Percentiles rank a stretch among this genome's conserved stretches.
Evolutionary conservation across 64 coral and sea anemone species (phyloP).

Genomic region (Orbicella faveolata): DNA sequence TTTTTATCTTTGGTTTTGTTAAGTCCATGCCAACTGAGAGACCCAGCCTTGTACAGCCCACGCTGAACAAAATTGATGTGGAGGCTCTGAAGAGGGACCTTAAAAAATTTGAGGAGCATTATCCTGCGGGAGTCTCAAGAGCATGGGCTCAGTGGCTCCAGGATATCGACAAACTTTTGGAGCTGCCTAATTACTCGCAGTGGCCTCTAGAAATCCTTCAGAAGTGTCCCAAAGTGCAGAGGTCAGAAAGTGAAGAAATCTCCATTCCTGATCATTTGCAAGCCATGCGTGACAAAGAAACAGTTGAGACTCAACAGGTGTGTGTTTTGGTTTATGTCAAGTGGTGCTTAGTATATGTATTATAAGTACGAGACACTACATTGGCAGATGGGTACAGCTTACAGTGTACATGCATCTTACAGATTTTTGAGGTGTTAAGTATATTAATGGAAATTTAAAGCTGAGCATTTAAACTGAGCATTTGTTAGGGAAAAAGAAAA

Average conservation of each 20-base stretch:
- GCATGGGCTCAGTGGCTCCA: not conserved
- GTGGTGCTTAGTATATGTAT: too few relatives aligned
- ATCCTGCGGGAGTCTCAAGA: not conserved
- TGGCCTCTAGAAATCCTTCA: not conserved
- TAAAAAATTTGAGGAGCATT: not conserved
- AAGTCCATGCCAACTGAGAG: not conserved
- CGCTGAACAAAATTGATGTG: conserved; percentile 1
- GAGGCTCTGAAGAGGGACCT: not conserved
- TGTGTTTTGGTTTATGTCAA: not conserved
- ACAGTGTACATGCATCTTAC: too few relatives aligned
- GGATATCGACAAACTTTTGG: not conserved
- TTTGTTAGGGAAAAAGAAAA: too few relatives aligned
- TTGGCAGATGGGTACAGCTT: too few relatives aligned
- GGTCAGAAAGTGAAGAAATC: conserved; percentile 1
- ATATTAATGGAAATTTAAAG: too few relatives aligned
- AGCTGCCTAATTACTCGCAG: not conserved
- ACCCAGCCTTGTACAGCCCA: not conserved
- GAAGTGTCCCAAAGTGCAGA: not conserved
- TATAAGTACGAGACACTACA: too few relatives aligned
- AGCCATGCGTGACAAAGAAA: conserved; percentile 30
- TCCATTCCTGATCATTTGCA: conserved; percentile 22
- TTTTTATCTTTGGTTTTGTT: too few relatives aligned
- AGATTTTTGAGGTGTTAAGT: too few relatives aligned
- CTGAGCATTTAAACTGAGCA: too few relatives aligned
- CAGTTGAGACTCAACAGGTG: conserved; percentile 14